These are phyloP conservation scores for Galago senegalensis DNA, from an alignment of 2,797 vertebrate genomes.

Conservation along the genomic window DNA sequence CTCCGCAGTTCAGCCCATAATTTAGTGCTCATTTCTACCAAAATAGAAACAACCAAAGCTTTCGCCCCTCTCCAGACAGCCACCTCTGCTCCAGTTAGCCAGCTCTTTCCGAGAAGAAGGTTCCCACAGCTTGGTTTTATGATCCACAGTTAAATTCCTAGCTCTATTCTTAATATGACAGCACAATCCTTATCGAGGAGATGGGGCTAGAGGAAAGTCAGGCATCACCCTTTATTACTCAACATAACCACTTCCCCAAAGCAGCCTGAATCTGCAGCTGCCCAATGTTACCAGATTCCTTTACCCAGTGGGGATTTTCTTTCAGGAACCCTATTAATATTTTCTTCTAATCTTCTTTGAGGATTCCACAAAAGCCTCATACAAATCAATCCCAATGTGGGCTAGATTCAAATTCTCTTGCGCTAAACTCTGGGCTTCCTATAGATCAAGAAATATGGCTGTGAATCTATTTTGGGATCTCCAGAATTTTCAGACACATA, in stretches of 20 bases:
- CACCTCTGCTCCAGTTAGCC: background rate
- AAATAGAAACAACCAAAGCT: background rate
- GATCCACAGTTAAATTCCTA: background rate
- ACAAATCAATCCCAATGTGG: background rate
- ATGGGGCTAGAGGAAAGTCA: background rate
- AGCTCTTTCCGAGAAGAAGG: background rate
- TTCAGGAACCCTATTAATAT: background rate
- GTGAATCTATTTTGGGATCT: background rate
- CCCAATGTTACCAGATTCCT: background rate
- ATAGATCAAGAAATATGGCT: background rate
- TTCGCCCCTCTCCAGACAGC: background rate
- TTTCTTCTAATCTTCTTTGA: conserved; percentile 36
- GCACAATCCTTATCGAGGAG: background rate
- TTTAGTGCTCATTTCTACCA: background rate
- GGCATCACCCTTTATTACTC: background rate
- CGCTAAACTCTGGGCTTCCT: background rate
- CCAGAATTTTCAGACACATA: background rate
- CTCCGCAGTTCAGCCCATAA: background rate
- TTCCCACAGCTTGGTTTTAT: background rate
- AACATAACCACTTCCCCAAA: background rate
- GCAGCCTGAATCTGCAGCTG: no score
- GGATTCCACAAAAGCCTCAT: background rate
- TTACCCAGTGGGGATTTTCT: background rate
- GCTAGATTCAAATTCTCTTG: background rate
- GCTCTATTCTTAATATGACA: background rate